Conservation (phyloP, 2,797 vertebrate species). For the Lemur catta region DNA sequence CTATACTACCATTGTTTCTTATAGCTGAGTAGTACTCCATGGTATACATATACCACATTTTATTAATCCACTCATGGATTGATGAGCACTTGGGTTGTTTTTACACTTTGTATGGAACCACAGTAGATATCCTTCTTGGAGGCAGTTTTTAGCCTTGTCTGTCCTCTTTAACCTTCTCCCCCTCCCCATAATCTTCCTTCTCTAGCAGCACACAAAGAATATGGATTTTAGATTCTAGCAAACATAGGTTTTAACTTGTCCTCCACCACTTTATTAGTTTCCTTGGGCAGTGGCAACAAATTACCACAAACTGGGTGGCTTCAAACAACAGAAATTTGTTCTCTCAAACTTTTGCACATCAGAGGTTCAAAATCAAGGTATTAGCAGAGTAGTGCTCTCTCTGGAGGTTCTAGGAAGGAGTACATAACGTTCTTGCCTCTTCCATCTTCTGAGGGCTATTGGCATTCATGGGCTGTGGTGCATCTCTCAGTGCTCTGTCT, state of each 20-base stretch:
- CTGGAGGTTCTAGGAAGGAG: not conserved
- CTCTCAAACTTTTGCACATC: not conserved
- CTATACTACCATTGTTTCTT: too few relatives aligned
- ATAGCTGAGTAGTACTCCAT: too few relatives aligned
- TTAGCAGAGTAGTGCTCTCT: accelerated
- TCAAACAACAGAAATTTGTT: not conserved
- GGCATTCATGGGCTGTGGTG: not conserved
- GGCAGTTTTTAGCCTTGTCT: not conserved
- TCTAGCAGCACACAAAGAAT: not conserved
- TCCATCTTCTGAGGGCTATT: not conserved
- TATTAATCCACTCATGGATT: too few relatives aligned
- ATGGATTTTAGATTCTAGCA: not conserved
- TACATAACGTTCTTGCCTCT: not conserved
- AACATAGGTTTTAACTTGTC: not conserved
- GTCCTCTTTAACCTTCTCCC: not conserved
- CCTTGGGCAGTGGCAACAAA: not conserved
- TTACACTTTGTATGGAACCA: too few relatives aligned
- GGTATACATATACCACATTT: too few relatives aligned
- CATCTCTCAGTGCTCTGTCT: not conserved
- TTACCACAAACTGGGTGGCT: not conserved
- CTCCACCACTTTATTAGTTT: not conserved
- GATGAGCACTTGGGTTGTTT: too few relatives aligned
- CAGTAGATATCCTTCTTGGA: not conserved
- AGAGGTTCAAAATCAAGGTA: not conserved
- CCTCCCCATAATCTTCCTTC: not conserved